Evolutionary conservation across 92 coral and sea anemone genomes (phyloP).

Genomic region (Metridium senile): DNA sequence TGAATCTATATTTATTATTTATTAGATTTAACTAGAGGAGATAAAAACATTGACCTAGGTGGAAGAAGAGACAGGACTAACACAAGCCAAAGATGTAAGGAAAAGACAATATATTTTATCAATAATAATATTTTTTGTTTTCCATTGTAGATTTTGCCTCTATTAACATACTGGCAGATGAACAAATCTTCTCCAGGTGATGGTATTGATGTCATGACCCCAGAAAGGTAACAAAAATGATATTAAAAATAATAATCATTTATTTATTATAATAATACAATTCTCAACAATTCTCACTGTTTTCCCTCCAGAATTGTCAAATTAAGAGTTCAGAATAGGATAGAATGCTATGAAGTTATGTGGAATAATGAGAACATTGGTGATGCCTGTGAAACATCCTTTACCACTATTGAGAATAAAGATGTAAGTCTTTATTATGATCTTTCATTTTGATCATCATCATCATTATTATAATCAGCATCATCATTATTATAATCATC

Average conservation of each 20-base stretch:
- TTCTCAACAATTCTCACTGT: neutral
- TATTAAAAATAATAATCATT: no score
- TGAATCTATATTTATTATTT: no score
- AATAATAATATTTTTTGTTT: no score
- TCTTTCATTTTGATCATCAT: no score
- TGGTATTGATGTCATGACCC: constrained; percentile 23
- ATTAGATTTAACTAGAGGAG: no score
- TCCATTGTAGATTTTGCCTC: constrained; percentile 47
- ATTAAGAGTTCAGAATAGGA: constrained; percentile 76
- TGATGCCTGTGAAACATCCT: constrained; percentile 58
- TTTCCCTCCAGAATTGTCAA: constrained; percentile 72
- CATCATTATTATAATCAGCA: no score
- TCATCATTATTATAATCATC: no score
- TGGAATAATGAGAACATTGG: constrained; percentile 77
- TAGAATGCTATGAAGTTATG: constrained; percentile 84
- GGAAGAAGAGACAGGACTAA: no score
- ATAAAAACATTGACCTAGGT: no score
- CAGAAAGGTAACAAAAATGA: constrained; percentile 38
- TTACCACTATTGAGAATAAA: constrained; percentile 76
- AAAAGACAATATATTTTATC: no score
- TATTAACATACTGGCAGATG: constrained; percentile 71
- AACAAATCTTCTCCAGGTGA: neutral
- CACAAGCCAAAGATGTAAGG: no score
- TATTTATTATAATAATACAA: no score
- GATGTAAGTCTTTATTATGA: constrained; percentile 45